Evolutionary conservation across 2,113 vertebrate species (phyloP).

Genomic region (Zosterops japonicus): DNA sequence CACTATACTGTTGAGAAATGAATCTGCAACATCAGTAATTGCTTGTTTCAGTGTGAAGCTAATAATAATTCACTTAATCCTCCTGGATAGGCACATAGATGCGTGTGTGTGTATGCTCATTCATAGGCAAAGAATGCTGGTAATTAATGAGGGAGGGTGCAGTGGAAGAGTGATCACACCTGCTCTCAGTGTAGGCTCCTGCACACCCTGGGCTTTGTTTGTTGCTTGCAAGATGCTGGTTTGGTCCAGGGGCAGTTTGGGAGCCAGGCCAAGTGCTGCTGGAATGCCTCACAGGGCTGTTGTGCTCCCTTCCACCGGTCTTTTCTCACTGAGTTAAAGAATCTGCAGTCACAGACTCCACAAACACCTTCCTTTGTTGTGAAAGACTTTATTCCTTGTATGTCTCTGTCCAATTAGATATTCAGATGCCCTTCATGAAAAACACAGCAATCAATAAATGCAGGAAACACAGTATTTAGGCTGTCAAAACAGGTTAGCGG

Average conservation of each 20-base stretch:
- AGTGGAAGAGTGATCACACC: not conserved
- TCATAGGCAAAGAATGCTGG: not conserved
- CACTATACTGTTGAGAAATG: not conserved
- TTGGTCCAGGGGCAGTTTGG: not conserved
- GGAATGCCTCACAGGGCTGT: not conserved
- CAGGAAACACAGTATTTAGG: not conserved
- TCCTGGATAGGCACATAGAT: not conserved
- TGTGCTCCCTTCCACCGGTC: not conserved
- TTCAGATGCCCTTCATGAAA: not conserved
- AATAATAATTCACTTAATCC: not conserved
- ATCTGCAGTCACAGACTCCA: not conserved
- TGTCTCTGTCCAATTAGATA: not conserved
- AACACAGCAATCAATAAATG: not conserved
- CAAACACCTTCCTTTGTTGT: not conserved
- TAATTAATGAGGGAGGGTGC: not conserved
- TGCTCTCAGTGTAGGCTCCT: not conserved
- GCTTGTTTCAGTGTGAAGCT: not conserved
- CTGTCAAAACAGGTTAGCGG: constrained; percentile 17
- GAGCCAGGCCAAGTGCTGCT: not conserved
- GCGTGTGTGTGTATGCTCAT: not conserved
- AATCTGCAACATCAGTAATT: not conserved
- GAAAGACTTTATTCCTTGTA: not conserved
- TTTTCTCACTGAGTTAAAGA: not conserved
- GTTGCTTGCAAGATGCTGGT: not conserved
- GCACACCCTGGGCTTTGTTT: not conserved